These are phyloP conservation scores for Cygnus atratus DNA, from an alignment of 2,113 vertebrate genomes.

Conservation along the genomic window DNA sequence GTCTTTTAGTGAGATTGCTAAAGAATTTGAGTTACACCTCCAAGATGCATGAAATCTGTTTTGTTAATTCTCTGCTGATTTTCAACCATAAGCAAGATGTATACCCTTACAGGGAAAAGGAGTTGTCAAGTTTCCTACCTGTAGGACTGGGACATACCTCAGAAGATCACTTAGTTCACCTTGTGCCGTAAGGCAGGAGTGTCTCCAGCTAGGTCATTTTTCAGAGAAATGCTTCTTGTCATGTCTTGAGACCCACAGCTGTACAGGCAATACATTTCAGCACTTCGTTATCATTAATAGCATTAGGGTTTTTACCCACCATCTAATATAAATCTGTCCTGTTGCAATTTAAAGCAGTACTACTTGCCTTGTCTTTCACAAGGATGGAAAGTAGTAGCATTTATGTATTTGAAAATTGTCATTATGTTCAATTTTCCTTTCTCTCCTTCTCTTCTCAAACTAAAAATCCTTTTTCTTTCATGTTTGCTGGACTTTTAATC, in stretches of 20 bases:
- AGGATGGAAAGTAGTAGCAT: background rate
- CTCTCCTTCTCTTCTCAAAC: background rate
- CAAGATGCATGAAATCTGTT: background rate
- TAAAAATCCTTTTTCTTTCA: background rate
- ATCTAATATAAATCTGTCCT: background rate
- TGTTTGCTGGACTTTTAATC: background rate
- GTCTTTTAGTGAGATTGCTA: background rate
- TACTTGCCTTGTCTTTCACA: background rate
- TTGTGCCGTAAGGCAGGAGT: background rate
- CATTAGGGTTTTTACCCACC: background rate
- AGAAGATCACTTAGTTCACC: background rate
- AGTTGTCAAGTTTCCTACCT: background rate
- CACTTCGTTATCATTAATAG: background rate
- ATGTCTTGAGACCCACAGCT: background rate
- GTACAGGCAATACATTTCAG: background rate
- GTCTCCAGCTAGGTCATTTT: background rate
- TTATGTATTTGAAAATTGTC: background rate
- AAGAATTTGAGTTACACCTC: background rate
- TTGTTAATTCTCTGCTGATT: background rate
- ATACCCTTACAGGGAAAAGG: background rate
- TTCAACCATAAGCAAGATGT: background rate
- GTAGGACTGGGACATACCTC: background rate
- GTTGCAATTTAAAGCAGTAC: background rate
- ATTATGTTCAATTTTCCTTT: background rate
- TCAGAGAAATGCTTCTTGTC: background rate